Base-by-base conservation (phyloP, 1,140 invertebrate genomes). In the Delia radicum region DNA sequence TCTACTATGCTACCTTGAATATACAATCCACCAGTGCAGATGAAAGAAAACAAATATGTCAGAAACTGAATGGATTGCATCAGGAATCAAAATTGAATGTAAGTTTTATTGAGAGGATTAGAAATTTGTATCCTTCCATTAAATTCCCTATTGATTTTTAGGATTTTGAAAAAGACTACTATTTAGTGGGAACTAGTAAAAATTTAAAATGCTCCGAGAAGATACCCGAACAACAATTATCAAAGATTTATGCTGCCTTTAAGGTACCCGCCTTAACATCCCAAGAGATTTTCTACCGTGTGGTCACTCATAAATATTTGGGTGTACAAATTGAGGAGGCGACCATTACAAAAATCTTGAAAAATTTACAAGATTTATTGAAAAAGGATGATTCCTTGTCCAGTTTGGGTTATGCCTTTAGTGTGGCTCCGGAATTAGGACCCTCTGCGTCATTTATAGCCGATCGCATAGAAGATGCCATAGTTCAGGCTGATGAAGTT, bases 401-500 rank as follows among this genome's bases (percentile, higher is more conserved):
- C 42, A 94, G 92, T 81, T 89, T 96, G 77, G 96, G 93, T 0
- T 95, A 96, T 87, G 90, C 93, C 48, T 95, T 98, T 78, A 91
- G 94, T 77, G 90, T 96, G 75, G 94, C 94, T 46, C 87, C 94
- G 26, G 88, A 91, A 75, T 87, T 92, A 78, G 91, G 91, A 0
- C 86, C 88, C 24, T 90, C 90, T 77, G 90, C 92, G 46, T 91
- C 92, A 79, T 93, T 94, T 87, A 92, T 93, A 37, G 90, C 91
- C 74, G 91, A 95, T 75, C 90, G 93, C 65, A 93, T 98, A 65
- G 95, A 97, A 88, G 96, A 98, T 88, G 92, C 95, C 55, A 89
- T 98, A 78, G 92, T 95, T 13, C 96, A 98, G 86, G 96, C 96
- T 33, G 97, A 99, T 89, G 96, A 98, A 90, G 92, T 97, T 26